Base-by-base conservation (phyloP, 2,888 invertebrate species). In the Lithosia quadra region DNA sequence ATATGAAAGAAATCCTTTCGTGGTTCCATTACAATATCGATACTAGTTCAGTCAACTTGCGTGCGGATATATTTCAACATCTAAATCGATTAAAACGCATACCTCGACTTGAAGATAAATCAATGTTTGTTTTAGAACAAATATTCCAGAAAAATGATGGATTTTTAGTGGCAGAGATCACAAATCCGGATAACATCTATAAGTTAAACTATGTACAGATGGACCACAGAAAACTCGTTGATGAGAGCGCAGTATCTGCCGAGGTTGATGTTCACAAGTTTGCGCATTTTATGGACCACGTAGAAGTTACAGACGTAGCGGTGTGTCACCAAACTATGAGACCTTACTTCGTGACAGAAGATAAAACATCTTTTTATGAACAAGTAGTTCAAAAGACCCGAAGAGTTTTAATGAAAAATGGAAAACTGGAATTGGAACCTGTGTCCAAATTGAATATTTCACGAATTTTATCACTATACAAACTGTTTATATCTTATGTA, bases 351-450 rank as follows among this genome's bases (percentile, higher is more conserved):
- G 62, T 55, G 13, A 62, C 61, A 21, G 56, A 67, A n/a, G 53
- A 62, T 7, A 67, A 62, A 9, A 62, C 56, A 56, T 62, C 67
- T 36, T 67, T 62, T 43, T 67, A 67, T 15, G 61, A 61, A 39
- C 39, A 67, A 43, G 3, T 67, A 15, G n/a, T 55, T 3, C 62
- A n/a, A 49, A 36, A 21, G 13, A n/a, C 9, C 11, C 53, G 18
- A 28, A 22, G 63, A 53, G 18, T 61, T 9, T 28, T 0, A n/a
- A 49, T 67, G 15, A 24, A 67, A 55, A 43, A 67, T 7, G 39
- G 24, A 21, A 21, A 39, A 11, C n/a, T 56, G 10, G 28, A 21
- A 21, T 57, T 62, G 8, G 61, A 67, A 56, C 61, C 61, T 21
- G 24, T 39, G 53, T 36, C 28, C n/a, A 28, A 55, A 15, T 57